A percentile compares a stretch with the other conserved stretches of the same genome.
Evolutionary conservation across 53 echinoderm and acorn worm species (phyloP).

Genomic region (Echinometra lucunter): DNA sequence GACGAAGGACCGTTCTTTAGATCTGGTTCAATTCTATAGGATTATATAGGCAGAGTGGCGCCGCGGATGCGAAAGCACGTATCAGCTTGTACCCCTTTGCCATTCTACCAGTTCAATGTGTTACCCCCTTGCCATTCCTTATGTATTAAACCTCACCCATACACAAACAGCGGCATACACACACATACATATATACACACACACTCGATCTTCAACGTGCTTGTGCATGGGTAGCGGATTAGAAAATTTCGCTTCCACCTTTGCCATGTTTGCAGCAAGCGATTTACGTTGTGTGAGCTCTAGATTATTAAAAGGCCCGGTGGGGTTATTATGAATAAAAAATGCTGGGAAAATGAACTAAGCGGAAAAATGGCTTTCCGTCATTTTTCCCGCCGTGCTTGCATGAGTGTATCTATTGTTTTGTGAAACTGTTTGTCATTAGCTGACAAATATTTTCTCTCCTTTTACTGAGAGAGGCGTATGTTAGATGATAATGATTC

Average conservation of each 20-base stretch:
- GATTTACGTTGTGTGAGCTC: conserved; percentile 4
- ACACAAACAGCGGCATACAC: neutral
- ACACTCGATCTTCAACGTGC: neutral
- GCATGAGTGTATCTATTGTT: conserved; percentile 32
- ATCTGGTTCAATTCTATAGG: neutral
- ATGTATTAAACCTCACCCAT: neutral
- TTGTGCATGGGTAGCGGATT: neutral
- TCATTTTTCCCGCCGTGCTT: conserved; percentile 15
- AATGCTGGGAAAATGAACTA: conserved; percentile 54
- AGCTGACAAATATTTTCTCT: conserved; percentile 4
- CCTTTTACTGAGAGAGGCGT: neutral
- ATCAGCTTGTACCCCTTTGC: neutral
- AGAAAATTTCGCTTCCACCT: neutral
- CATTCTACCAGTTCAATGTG: neutral
- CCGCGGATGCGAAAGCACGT: conserved; percentile 9
- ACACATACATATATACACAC: neutral
- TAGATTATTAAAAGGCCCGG: conserved; percentile 30
- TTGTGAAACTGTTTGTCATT: conserved; percentile 9
- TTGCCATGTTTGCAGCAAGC: conserved; percentile 3
- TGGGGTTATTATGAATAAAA: conserved; percentile 57
- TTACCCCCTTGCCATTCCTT: conserved; percentile 10
- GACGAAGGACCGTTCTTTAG: neutral
- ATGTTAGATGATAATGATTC: neutral
- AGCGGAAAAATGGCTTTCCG: conserved; percentile 27
- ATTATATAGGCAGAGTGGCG: conserved; percentile 21